Conservation (phyloP, 2,888 invertebrate species). For the Eulithis testata region DNA sequence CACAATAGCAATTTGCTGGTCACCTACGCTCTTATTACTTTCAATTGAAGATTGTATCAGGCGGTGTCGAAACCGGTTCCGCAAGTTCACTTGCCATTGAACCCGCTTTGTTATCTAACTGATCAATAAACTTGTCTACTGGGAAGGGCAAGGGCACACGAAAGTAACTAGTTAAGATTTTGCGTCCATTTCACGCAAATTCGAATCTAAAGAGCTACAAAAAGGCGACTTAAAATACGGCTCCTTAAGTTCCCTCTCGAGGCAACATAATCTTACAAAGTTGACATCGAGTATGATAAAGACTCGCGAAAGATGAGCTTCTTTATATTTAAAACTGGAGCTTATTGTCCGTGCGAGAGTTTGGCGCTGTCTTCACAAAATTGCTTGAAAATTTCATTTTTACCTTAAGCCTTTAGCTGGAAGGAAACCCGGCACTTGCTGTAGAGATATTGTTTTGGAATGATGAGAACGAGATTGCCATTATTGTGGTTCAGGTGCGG, state of each 20-base stretch:
- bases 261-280: slow-evolving; percentile 40
- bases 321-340: slow-evolving; percentile 51
- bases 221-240: slow-evolving; percentile 28
- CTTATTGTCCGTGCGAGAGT: slow-evolving; percentile 42
- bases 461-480: slow-evolving; percentile 27
- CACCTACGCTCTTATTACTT: slow-evolving; percentile 67
- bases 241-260: slow-evolving; percentile 24
- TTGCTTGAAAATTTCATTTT: slow-evolving; percentile 55
- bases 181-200: slow-evolving; percentile 7
- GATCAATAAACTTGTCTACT: slow-evolving; percentile 37
- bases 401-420: slow-evolving; percentile 41
- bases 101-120: slow-evolving; percentile 40
- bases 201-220: slow-evolving; percentile 13
- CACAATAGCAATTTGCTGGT: slow-evolving; percentile 44
- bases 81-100: slow-evolving; percentile 45
- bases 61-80: slow-evolving; percentile 47
- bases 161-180: slow-evolving; percentile 10
- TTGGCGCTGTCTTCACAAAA: slow-evolving; percentile 50
- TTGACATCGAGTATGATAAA: slow-evolving; percentile 41
- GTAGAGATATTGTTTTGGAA: slow-evolving; percentile 23
- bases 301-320: slow-evolving; percentile 47
- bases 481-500: slow-evolving; percentile 26
- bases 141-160: slow-evolving; percentile 28
- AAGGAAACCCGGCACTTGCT: slow-evolving; percentile 20
- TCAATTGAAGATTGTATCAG: slow-evolving; percentile 57